phyloP scores from a whole-genome alignment of 2,888 invertebrate species.

The Tiliacea aurago region DNA sequence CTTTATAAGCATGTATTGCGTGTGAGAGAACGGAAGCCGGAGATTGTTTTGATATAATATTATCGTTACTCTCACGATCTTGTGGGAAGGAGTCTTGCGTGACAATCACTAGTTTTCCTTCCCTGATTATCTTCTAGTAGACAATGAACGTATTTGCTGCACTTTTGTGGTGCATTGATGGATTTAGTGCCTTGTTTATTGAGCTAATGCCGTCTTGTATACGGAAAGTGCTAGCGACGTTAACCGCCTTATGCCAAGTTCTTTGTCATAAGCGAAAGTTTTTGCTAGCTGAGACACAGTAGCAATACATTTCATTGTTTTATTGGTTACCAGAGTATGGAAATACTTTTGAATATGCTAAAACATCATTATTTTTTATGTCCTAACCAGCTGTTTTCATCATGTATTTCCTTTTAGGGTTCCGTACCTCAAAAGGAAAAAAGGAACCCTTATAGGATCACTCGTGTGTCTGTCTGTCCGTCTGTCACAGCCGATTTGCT shows the following conservation, averaged over 20 bases:
- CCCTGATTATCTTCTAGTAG: neutral
- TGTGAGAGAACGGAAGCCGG: slow-evolving; percentile 37
- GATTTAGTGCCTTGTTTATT: neutral
- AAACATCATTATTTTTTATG: neutral
- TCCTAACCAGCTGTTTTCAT: too few species aligned
- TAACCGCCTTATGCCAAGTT: neutral
- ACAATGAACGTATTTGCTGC: slow-evolving; percentile 16
- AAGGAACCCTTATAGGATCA: too few species aligned
- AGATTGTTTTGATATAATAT: slow-evolving; percentile 30
- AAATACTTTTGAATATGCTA: neutral
- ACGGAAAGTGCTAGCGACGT: neutral
- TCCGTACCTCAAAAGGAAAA: too few species aligned
- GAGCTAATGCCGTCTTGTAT: neutral
- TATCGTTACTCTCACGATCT: slow-evolving; percentile 38
- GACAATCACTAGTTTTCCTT: slow-evolving; percentile 16
- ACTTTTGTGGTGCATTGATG: neutral
- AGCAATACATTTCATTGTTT: neutral
- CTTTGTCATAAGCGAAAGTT: too few species aligned
- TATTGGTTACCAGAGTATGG: neutral
- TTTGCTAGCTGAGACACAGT: too few species aligned
- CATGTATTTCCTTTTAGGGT: too few species aligned
- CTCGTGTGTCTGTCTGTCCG: too few species aligned
- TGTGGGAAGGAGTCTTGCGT: slow-evolving; percentile 42
- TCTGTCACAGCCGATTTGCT: too few species aligned
- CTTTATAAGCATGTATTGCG: slow-evolving; percentile 11